These are phyloP conservation scores for Cydia amplana DNA, from an alignment of 1,140 invertebrate species.

Conservation along the genomic window DNA sequence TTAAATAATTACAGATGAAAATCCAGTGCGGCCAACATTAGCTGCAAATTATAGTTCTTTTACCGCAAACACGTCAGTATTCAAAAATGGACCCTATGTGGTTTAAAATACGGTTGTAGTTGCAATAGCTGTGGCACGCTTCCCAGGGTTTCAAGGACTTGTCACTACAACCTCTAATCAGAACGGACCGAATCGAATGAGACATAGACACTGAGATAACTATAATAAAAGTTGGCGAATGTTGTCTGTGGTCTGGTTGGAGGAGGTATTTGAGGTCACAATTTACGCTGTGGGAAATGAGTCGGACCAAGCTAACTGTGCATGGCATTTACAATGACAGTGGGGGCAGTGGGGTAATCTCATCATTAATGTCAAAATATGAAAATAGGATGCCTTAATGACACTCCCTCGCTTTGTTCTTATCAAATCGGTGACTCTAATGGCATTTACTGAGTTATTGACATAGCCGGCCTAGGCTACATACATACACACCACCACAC, in stretches of 20 bases:
- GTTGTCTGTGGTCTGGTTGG: conserved; percentile 2
- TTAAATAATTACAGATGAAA: conserved; percentile 31
- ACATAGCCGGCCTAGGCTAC: no score
- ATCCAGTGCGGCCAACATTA: conserved; percentile 28
- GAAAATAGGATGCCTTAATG: no score
- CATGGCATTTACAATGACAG: no score
- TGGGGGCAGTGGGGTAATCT: no score
- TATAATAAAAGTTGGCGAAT: conserved; percentile 39
- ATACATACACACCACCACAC: no score
- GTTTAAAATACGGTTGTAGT: background rate
- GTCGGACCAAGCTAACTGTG: no score
- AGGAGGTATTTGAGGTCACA: conserved; percentile 30
- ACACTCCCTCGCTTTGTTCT: no score
- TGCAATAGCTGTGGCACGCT: background rate
- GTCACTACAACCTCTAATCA: conserved; percentile 44
- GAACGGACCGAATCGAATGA: conserved; percentile 42
- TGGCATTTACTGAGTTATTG: no score
- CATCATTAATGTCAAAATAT: no score
- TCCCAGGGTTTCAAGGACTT: conserved; percentile 27
- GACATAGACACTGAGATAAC: conserved; percentile 38
- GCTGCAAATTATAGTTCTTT: conserved; percentile 23
- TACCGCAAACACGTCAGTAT: no score
- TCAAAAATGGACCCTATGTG: background rate
- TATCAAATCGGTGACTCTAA: no score
- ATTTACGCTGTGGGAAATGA: conserved; percentile 24